Evolutionary conservation across 2,113 vertebrate species (phyloP).

Genomic region (Oryzias melastigma): DNA sequence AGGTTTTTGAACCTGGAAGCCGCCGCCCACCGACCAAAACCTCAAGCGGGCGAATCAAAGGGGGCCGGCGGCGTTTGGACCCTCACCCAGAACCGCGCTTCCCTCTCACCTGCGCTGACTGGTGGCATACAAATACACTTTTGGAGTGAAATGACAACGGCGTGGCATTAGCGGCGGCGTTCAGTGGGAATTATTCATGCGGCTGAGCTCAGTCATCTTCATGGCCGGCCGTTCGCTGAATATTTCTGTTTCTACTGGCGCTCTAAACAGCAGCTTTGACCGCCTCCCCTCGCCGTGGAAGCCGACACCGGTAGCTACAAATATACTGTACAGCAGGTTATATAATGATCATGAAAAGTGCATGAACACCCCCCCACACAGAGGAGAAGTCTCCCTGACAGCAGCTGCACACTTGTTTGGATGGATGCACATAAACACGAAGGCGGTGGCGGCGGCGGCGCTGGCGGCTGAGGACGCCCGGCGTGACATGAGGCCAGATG

Average conservation of each 20-base stretch:
- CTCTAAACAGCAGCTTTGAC: constrained; percentile 58
- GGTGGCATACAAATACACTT: constrained; percentile 9
- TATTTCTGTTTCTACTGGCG: constrained; percentile 72
- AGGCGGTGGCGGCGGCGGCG: background rate
- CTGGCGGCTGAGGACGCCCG: constrained; percentile 6
- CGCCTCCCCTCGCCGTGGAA: constrained; percentile 24
- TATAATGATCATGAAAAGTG: constrained; percentile 62
- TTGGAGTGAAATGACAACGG: constrained; percentile 47
- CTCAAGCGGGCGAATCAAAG: background rate
- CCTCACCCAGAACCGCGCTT: constrained; percentile 1
- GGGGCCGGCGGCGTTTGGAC: background rate
- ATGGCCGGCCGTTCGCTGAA: constrained; percentile 60
- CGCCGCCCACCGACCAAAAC: background rate
- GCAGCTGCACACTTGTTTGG: background rate
- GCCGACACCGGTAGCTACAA: constrained; percentile 32
- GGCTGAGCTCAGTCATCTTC: constrained; percentile 49
- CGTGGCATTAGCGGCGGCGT: constrained; percentile 54
- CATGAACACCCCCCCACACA: constrained; percentile 42
- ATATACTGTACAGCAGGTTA: constrained; percentile 43
- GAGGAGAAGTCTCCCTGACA: constrained; percentile 32
- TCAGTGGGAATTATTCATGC: constrained; percentile 72
- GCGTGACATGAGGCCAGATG: constrained; percentile 59
- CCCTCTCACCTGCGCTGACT: constrained; percentile 25
- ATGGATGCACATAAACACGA: constrained; percentile 1
- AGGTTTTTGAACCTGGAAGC: background rate